Evolutionary conservation across 2,113 vertebrate genomes (phyloP).

Genomic region (Corvus hawaiiensis): DNA sequence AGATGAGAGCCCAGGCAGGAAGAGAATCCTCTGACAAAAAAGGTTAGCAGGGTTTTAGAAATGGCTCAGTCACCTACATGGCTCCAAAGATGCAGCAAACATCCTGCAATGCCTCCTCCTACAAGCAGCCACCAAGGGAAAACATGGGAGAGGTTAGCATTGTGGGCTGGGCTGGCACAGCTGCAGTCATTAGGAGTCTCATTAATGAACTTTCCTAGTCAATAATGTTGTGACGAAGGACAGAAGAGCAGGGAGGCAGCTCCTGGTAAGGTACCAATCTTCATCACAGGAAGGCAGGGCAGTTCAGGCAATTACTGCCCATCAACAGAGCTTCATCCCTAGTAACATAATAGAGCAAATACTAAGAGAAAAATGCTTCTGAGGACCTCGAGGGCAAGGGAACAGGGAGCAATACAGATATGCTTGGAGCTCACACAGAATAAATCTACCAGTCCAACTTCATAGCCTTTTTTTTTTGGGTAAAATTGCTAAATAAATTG

Average conservation of each 20-base stretch:
- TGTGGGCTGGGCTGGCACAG: not conserved
- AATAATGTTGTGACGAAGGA: constrained; percentile 19
- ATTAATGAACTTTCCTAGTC: constrained; percentile 47
- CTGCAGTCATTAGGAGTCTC: constrained; percentile 30
- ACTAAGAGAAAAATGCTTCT: constrained; percentile 42
- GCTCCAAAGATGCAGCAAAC: not conserved
- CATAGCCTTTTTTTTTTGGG: constrained; percentile 28
- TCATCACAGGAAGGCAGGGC: not conserved
- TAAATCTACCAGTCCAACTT: constrained; percentile 29
- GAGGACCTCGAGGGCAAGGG: constrained; percentile 16
- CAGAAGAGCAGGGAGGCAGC: not conserved
- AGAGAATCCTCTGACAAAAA: not conserved
- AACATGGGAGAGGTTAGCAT: not conserved
- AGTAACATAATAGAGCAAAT: constrained; percentile 49
- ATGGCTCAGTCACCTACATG: not conserved
- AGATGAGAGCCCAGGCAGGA: not conserved
- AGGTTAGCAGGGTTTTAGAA: not conserved
- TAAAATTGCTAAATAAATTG: constrained; percentile 49
- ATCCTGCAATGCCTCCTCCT: not conserved
- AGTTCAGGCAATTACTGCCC: constrained; percentile 41
- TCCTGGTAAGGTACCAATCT: not conserved
- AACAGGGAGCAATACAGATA: constrained; percentile 44
- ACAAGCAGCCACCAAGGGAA: not conserved
- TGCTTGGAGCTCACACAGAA: not conserved
- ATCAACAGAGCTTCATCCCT: constrained; percentile 29